Evolutionary conservation across 2,113 vertebrate species (phyloP), one percentile per base, ranked within the genome.

Genomic region (Sitta europaea): DNA sequence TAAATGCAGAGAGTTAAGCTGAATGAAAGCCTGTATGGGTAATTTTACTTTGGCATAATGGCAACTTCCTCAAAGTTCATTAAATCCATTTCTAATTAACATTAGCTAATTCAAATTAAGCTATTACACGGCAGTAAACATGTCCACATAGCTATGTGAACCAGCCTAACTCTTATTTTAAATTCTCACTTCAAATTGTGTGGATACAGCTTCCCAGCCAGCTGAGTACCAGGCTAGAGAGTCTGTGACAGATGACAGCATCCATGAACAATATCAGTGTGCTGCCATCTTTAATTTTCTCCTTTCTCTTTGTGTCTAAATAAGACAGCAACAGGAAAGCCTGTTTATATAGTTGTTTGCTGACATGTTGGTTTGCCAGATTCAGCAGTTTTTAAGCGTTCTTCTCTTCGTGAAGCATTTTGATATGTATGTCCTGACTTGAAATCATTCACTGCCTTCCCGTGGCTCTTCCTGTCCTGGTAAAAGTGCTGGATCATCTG

Each of bases 11-110:
- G 27, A 74, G 43, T 72, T 86, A 81, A 81, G n/a, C 75, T 81
- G 53, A 83, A 36, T 88, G 67, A 83, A 93, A 90, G 43, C 59
- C 72, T 67, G 20, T 53, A 27, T 78, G 40, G 67, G 79, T 88
- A 90, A 92, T 80, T 76, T 93, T 92, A 36, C 40, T 93, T 87
- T 76, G 43, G 58, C 28, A n/a, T 91, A 94, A 95, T 36, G 74
- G 87, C 74, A 95, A 25, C 58, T 93, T 86, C 38, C 77, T 90
- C 88, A 31, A 93, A 94, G 88, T 96, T 96, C 90, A 94, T 96
- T 97, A 94, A 96, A 94, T 92, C 78, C 59, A 74, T 95, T 94
- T 91, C 82, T 93, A 96, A 95, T 95, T 93, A 89, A 89, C 63
- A 14, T 57, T 70, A 95, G 73, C 47, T 78, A 88, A 88, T 70